Percentiles rank a stretch among this genome's conserved stretches.
Evolutionary conservation across 2,113 vertebrate genomes (phyloP).

Genomic region (Syrrhaptes paradoxus): DNA sequence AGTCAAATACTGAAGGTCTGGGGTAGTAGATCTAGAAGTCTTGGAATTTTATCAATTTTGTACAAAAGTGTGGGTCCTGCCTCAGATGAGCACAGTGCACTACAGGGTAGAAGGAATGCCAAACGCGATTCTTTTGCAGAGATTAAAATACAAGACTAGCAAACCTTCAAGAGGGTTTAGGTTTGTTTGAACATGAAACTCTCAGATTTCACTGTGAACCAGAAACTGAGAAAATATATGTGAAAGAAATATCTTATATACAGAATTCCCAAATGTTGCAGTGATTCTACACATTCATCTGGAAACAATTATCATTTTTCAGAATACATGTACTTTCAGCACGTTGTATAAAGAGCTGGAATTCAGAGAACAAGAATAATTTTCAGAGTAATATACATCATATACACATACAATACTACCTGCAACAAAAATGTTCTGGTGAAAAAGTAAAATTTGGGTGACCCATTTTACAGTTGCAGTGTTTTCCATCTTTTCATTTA

Average conservation of each 20-base stretch:
- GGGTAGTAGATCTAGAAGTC: not conserved
- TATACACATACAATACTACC: not conserved
- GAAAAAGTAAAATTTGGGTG: not conserved
- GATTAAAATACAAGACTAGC: not conserved
- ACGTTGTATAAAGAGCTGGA: not conserved
- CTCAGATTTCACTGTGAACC: not conserved
- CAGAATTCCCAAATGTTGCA: not conserved
- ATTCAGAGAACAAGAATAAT: not conserved
- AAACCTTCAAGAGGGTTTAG: not conserved
- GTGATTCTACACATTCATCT: not conserved
- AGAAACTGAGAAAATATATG: not conserved
- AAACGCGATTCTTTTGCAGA: not conserved
- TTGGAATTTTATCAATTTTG: not conserved
- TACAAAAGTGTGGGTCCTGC: fast-evolving
- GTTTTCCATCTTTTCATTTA: not conserved
- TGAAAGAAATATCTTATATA: not conserved
- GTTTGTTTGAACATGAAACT: not conserved
- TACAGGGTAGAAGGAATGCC: not conserved
- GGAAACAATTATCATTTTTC: not conserved
- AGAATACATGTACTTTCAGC: not conserved
- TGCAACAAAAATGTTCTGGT: not conserved
- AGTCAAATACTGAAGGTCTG: not conserved
- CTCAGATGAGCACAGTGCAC: not conserved
- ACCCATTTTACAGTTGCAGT: not conserved
- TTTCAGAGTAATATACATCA: not conserved